These are phyloP conservation scores for Meiosimyza decipiens DNA, from an alignment of 2,888 invertebrate genomes.

Conservation along the genomic window DNA sequence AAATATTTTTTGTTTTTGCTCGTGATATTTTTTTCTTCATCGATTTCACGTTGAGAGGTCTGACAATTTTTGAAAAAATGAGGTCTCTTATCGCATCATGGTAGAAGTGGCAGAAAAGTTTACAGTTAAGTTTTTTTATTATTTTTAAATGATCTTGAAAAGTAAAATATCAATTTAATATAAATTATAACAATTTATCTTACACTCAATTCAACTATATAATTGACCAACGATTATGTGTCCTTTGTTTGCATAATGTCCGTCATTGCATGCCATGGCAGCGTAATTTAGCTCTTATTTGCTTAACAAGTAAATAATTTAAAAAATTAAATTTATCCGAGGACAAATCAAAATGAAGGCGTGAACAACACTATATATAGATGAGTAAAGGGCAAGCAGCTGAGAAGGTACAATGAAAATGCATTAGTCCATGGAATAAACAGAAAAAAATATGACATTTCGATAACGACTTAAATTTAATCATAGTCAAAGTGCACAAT, in stretches of 20 bases:
- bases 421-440: not conserved
- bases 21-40: too few species aligned
- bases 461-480: not conserved
- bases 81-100: too few species aligned
- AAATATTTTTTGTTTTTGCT: too few species aligned
- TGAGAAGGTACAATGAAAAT: not conserved
- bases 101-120: too few species aligned
- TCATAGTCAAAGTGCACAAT: not conserved
- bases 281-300: not conserved
- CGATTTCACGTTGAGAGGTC: too few species aligned
- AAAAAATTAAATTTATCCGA: not conserved
- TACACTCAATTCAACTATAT: conserved; percentile 26
- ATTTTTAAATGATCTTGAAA: not conserved
- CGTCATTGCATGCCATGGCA: not conserved
- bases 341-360: not conserved
- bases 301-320: conserved; percentile 4
- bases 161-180: not conserved
- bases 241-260: conserved; percentile 9
- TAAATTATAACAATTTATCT: conserved; percentile 26
- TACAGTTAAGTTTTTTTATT: too few species aligned
- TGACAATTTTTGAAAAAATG: too few species aligned
- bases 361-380: too few species aligned
- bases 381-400: not conserved
- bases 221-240: conserved; percentile 24
- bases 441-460: not conserved